phyloP scores from a whole-genome alignment of 2,888 invertebrate species.

The Cyclophora albipunctata region DNA sequence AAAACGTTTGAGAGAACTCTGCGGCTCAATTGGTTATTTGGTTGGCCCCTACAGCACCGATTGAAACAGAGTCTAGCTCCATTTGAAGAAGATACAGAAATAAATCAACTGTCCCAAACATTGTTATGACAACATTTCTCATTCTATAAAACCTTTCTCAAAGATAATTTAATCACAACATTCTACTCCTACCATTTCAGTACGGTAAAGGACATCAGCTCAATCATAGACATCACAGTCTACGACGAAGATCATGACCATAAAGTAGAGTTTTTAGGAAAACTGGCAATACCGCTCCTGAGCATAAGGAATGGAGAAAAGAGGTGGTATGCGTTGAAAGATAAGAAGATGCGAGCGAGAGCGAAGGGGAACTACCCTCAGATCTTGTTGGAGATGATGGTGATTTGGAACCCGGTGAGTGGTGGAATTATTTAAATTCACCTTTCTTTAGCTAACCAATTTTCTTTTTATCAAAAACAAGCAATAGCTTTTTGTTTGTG shows the following conservation, averaged over 20 bases:
- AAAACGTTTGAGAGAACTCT: no score
- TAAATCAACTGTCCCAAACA: no score
- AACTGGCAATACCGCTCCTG: constrained; percentile 90
- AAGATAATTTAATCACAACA: no score
- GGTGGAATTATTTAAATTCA: background rate
- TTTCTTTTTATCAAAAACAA: no score
- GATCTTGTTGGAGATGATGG: constrained; percentile 92
- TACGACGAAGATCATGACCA: constrained; percentile 98
- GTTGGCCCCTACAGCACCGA: no score
- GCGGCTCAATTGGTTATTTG: no score
- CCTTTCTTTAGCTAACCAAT: no score
- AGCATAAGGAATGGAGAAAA: constrained; percentile 92
- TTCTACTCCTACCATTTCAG: constrained; percentile 52
- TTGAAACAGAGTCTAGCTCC: no score
- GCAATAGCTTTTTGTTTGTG: no score
- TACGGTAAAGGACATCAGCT: constrained; percentile 96
- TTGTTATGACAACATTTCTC: no score
- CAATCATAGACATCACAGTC: constrained; percentile 94
- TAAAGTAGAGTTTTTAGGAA: constrained; percentile 98
- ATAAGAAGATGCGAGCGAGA: constrained; percentile 90
- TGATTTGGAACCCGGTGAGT: constrained; percentile 93
- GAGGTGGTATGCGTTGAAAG: constrained; percentile 96
- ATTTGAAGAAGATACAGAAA: no score
- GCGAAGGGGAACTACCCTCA: constrained; percentile 95
- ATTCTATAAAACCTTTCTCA: no score